Conservation (phyloP, 2,797 vertebrate species). For the Aphelocoma californica region DNA sequence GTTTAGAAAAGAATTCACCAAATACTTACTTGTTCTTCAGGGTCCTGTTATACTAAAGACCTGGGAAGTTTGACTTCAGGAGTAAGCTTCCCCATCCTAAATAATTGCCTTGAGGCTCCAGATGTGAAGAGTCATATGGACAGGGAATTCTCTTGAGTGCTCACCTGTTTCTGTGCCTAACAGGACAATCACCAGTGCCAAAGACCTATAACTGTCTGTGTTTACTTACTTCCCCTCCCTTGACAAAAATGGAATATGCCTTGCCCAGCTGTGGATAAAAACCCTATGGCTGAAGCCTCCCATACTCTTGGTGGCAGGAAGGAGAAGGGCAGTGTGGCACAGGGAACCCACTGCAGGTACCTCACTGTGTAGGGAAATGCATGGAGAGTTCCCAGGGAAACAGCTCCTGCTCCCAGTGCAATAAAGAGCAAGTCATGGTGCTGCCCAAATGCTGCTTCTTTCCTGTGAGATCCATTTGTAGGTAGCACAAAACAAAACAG, state of each 20-base stretch:
- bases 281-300: background rate
- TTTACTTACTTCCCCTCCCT: background rate
- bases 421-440: background rate
- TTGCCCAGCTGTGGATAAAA: background rate
- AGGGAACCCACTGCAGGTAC: background rate
- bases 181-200: background rate
- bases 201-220: rapidly evolving
- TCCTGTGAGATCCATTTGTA: background rate
- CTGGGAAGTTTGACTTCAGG: background rate
- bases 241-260: background rate
- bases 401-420: background rate
- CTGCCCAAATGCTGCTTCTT: background rate
- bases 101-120: background rate
- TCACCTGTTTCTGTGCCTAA: background rate
- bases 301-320: background rate
- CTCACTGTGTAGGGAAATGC: too few relatives aligned
- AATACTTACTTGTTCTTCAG: background rate
- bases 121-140: background rate
- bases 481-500: background rate
- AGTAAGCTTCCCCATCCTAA: background rate
- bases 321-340: background rate
- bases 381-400: background rate
- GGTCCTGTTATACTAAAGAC: background rate
- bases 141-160: background rate
- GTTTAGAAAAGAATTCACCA: background rate